phyloP scores from a whole-genome alignment of 2,888 invertebrate species.

The Orgyia antiqua region DNA sequence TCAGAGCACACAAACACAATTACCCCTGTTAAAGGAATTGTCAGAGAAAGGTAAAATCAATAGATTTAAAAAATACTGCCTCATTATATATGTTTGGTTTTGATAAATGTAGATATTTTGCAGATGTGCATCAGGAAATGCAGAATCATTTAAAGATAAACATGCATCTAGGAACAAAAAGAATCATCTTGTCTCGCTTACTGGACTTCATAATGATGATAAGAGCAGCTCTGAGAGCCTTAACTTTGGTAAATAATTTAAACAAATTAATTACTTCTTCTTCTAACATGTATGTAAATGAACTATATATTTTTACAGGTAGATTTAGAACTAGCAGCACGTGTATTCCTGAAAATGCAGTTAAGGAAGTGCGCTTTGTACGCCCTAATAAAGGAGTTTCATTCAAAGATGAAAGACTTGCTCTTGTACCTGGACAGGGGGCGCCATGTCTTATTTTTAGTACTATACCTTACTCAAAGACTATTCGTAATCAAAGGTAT shows the following conservation, averaged over 20 bases:
- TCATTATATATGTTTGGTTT: too few species aligned
- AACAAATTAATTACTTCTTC: background rate
- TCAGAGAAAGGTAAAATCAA: constrained; percentile 77
- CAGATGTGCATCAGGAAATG: constrained; percentile 61
- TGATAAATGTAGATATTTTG: constrained; percentile 7
- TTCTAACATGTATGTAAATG: background rate
- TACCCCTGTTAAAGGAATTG: constrained; percentile 79
- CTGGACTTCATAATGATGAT: constrained; percentile 79
- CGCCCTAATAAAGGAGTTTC: constrained; percentile 81
- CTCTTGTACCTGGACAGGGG: constrained; percentile 86
- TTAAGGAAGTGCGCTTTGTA: constrained; percentile 79
- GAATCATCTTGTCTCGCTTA: constrained; percentile 62
- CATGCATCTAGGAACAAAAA: constrained; percentile 51
- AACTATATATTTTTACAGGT: constrained; percentile 35
- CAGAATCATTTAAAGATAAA: constrained; percentile 60
- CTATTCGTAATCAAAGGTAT: constrained; percentile 80
- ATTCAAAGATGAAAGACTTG: constrained; percentile 88
- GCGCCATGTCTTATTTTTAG: constrained; percentile 93
- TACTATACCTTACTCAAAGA: constrained; percentile 89
- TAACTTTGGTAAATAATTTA: constrained; percentile 70
- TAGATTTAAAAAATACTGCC: background rate
- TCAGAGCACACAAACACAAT: constrained; percentile 83
- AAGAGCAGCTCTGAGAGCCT: constrained; percentile 91
- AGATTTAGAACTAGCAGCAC: constrained; percentile 72
- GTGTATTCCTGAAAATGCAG: constrained; percentile 73